Conservation (phyloP, 2,888 invertebrate genomes). For the Gonocerus acuteangulatus region DNA sequence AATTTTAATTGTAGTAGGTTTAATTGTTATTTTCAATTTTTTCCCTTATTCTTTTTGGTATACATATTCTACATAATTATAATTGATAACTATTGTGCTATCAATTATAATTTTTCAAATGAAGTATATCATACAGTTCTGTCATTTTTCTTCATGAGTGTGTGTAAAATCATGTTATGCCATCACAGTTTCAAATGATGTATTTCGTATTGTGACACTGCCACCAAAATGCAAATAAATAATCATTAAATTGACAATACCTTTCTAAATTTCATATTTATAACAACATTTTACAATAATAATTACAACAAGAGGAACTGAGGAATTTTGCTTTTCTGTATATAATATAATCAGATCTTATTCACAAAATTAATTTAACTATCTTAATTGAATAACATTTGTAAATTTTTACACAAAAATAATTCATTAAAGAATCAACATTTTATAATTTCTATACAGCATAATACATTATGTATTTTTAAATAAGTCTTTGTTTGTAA, state of each 20-base stretch:
- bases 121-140: too few relatives aligned
- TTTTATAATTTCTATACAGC: constrained; percentile 8
- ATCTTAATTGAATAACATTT: constrained; percentile 15
- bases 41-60: too few relatives aligned
- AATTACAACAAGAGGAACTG: constrained; percentile 15
- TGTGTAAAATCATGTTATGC: too few relatives aligned
- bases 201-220: too few relatives aligned
- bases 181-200: too few relatives aligned
- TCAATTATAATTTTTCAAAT: too few relatives aligned
- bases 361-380: constrained; percentile 17
- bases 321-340: neutral
- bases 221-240: neutral
- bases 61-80: too few relatives aligned
- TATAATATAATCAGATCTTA: constrained; percentile 1
- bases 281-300: constrained; percentile 15
- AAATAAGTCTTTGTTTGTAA: constrained; percentile 9
- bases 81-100: too few relatives aligned
- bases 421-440: constrained; percentile 21
- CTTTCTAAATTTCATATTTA: constrained; percentile 8
- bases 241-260: neutral
- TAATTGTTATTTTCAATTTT: too few relatives aligned
- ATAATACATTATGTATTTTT: neutral
- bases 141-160: too few relatives aligned
- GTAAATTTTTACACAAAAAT: constrained; percentile 13
- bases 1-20: too few relatives aligned